Conservation (phyloP, 2,888 invertebrate genomes). For the Thera britannica region DNA sequence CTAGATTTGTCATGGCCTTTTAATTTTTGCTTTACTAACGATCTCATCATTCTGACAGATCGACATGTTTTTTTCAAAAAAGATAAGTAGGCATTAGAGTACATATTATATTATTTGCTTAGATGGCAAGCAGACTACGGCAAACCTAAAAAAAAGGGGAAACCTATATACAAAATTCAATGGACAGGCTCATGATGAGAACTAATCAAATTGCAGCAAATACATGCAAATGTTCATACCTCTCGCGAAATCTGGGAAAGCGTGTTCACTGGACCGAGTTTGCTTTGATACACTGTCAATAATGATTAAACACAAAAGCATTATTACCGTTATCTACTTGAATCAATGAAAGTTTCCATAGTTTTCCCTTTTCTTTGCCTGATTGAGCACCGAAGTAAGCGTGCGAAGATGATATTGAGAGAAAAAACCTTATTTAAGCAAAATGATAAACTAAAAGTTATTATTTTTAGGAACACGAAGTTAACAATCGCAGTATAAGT, state of each 20-base stretch:
- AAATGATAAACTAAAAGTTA: background rate
- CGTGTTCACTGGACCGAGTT: conserved; percentile 59
- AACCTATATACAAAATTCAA: too few relatives aligned
- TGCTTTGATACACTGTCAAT: conserved; percentile 58
- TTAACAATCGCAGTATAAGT: too few relatives aligned
- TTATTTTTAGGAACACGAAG: too few relatives aligned
- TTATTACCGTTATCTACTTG: conserved; percentile 31
- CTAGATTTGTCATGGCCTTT: conserved; percentile 41
- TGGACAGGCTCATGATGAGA: background rate
- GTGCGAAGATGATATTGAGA: conserved; percentile 11
- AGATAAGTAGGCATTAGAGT: too few relatives aligned
- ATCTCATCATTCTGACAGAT: too few relatives aligned
- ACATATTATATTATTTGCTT: too few relatives aligned
- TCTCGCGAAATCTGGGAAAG: conserved; percentile 78
- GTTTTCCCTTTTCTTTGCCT: conserved; percentile 34
- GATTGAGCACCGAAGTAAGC: conserved; percentile 23
- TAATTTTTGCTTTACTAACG: conserved; percentile 44
- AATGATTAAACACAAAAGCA: conserved; percentile 46
- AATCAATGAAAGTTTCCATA: conserved; percentile 34
- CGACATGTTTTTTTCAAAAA: too few relatives aligned
- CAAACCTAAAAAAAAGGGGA: too few relatives aligned
- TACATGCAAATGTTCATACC: conserved; percentile 79
- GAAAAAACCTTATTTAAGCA: background rate
- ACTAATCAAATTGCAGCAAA: conserved; percentile 45
- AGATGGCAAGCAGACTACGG: too few relatives aligned